These are phyloP conservation scores for Epinephelus moara DNA, from an alignment of 2,113 vertebrate species.

Conservation along the genomic window DNA sequence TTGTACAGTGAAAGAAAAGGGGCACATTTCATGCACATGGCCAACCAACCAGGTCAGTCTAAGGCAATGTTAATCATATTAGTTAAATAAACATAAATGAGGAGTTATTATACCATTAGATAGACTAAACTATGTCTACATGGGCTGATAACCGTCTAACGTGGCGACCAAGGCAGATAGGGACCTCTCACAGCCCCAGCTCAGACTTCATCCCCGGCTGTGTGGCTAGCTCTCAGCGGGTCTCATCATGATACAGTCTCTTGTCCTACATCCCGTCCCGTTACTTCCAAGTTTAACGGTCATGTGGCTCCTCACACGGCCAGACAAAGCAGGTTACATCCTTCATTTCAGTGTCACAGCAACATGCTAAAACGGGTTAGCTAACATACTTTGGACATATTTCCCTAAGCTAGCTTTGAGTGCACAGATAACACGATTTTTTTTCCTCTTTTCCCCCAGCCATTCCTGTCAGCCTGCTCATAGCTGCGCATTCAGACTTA, in stretches of 20 bases:
- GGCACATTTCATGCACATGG: conserved; percentile 25
- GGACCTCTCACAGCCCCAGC: neutral
- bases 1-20: neutral
- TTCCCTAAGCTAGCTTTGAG: neutral
- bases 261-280: conserved; percentile 71
- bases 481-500: conserved; percentile 77
- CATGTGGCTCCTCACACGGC: conserved; percentile 41
- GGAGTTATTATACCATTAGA: neutral
- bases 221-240: conserved; percentile 26
- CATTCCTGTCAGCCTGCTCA: conserved; percentile 62
- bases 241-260: conserved; percentile 49
- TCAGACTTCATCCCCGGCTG: conserved; percentile 24
- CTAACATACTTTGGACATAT: neutral
- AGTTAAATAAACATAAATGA: neutral
- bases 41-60: neutral
- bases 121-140: neutral
- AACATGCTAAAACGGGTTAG: neutral
- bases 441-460: conserved; percentile 1
- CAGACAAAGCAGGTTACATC: conserved; percentile 41
- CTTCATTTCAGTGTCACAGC: neutral
- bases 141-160: neutral
- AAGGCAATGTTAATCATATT: neutral
- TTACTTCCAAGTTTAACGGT: conserved; percentile 53
- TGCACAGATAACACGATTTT: conserved; percentile 29
- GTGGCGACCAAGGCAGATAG: neutral